phyloP scores from a whole-genome alignment of 2,797 vertebrate genomes.

The Psittacula echo region DNA sequence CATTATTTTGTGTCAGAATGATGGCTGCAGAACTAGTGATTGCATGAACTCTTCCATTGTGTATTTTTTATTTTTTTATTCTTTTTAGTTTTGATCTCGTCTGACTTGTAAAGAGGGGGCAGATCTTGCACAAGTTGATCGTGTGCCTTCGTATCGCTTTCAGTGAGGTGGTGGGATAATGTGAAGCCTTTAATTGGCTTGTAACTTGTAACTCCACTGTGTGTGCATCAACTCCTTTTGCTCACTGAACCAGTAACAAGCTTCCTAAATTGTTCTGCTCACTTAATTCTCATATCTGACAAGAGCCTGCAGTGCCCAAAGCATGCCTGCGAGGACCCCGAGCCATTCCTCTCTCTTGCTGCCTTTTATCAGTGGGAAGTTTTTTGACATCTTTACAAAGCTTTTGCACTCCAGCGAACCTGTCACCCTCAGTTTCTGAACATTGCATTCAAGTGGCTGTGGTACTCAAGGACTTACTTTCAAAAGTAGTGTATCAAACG shows the following conservation, averaged over 20 bases:
- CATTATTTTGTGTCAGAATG: neutral
- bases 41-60: neutral
- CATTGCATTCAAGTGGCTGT: neutral
- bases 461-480: neutral
- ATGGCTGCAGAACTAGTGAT: neutral
- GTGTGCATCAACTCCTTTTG: neutral
- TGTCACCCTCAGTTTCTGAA: neutral
- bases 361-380: neutral
- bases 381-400: neutral
- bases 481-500: neutral
- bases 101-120: neutral
- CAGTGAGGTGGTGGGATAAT: neutral
- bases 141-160: neutral
- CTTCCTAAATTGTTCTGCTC: slow-evolving; percentile 4
- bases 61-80: neutral
- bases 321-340: neutral
- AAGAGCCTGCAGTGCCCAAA: neutral
- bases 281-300: neutral
- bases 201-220: neutral
- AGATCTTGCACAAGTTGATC: neutral
- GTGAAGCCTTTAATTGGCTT: neutral
- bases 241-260: neutral
- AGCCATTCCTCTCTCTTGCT: neutral
- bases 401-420: neutral
- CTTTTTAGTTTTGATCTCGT: neutral